These are phyloP conservation scores for Drosophila formosana DNA, from an alignment of 2,888 invertebrate genomes.

Conservation along the genomic window DNA sequence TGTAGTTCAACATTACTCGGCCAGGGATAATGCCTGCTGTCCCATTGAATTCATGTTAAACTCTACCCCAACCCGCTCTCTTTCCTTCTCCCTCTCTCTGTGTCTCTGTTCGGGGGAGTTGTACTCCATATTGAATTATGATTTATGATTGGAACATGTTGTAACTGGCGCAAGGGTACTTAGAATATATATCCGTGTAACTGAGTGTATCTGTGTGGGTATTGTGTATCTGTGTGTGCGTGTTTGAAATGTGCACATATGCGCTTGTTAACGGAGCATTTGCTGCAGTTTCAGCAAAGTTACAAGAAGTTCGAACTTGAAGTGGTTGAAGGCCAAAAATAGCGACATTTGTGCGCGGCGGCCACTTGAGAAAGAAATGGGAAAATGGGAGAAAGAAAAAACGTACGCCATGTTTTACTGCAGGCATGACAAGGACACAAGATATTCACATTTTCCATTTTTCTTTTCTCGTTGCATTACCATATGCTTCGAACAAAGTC, in stretches of 20 bases:
- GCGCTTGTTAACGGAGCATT: constrained; percentile 73
- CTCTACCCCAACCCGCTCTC: not conserved
- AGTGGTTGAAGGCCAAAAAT: constrained; percentile 71
- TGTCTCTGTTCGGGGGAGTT: constrained; percentile 32
- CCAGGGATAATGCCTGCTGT: constrained; percentile 38
- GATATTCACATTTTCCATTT: constrained; percentile 35
- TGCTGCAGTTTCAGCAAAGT: constrained; percentile 44
- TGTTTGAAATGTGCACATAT: constrained; percentile 75
- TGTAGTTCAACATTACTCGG: constrained; percentile 49
- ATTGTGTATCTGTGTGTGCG: constrained; percentile 23
- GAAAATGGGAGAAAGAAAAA: constrained; percentile 20
- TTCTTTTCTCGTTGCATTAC: not conserved
- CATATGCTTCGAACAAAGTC: constrained; percentile 39
- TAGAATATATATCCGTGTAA: constrained; percentile 39
- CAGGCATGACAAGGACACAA: constrained; percentile 47
- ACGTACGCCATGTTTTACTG: constrained; percentile 58
- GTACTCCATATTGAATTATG: constrained; percentile 81
- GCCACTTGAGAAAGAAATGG: constrained; percentile 57
- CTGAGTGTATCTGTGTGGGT: constrained; percentile 3
- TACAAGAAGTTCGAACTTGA: constrained; percentile 41
- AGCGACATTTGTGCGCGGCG: constrained; percentile 70
- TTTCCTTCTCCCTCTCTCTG: not conserved
- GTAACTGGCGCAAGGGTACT: constrained; percentile 71
- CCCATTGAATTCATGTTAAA: constrained; percentile 57
- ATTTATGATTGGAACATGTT: constrained; percentile 78